Base-by-base conservation (phyloP, 92 coral and sea anemone species). In the Zoanthus sociatus region DNA sequence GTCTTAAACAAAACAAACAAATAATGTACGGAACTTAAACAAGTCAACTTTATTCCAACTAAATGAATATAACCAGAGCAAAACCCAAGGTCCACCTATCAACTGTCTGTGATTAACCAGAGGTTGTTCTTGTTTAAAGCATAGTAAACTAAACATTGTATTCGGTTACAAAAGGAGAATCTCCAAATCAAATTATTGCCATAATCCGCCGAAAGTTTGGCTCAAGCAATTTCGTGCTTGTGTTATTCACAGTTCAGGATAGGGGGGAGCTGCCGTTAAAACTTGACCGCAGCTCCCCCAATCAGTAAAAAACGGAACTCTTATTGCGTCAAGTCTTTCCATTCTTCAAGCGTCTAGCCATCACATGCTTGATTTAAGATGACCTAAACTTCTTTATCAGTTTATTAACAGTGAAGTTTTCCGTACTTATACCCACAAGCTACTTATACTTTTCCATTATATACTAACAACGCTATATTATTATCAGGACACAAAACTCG, bases 201-300 rank as follows among this genome's bases (percentile, higher is more conserved):
- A 60, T 15, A 60, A n/a, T 20, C 26, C 6, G 9, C 8, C 8
- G 4, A 63, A 9, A 32, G n/a, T 10, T 7, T 63, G 69, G 69
- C 30, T n/a, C 69, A 17, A 63, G n/a, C 30, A 63, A 10, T 8
- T 17, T 20, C n/a, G 9, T 17, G 30, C 9, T 16, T 63, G 69
- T 63, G 69, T 63, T 63, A 63, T 63, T 63, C 69, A 63, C 69
- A 16, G 69, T 63, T 8, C 69, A 9, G 26, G 26, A 26, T 26
- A 26, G 69, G 69, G 69, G 69, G 69, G 69, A 63, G 69, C 69
- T 63, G 69, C 69, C n/a, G 20, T 17, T 17, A 63, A 7, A 63
- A 5, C 26, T 7, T 17, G 69, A 63, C 69, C n/a, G 69, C 69
- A 63, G 69, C 69, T 63, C 69, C 69, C 69, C 15, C 69, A 63